phyloP scores from a whole-genome alignment of 2,797 vertebrate species.

The Nothura maculosa region DNA sequence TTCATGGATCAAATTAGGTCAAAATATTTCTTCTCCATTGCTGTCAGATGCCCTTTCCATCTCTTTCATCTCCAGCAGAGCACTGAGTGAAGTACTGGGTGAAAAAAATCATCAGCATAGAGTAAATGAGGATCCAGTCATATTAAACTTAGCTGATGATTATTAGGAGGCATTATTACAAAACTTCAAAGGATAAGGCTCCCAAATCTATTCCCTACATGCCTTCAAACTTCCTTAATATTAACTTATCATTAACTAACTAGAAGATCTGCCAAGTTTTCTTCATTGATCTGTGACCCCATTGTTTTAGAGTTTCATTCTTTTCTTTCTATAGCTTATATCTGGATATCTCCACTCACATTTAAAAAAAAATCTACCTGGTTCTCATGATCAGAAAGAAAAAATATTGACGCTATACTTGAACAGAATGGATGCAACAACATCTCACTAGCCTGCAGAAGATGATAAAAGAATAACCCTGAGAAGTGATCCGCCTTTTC shows the following conservation, averaged over 20 bases:
- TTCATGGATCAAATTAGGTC: background rate
- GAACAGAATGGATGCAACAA: background rate
- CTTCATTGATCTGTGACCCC: background rate
- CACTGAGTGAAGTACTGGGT: background rate
- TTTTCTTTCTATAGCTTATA: background rate
- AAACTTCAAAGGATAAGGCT: background rate
- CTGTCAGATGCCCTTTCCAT: background rate
- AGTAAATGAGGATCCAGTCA: background rate
- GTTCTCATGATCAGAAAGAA: background rate
- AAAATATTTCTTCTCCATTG: background rate
- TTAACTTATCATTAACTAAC: background rate
- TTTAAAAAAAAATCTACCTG: background rate
- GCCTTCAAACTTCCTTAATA: fast-evolving
- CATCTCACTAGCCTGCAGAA: background rate
- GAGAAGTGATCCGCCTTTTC: background rate
- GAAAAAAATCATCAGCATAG: background rate
- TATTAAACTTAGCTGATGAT: background rate
- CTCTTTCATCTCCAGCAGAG: background rate
- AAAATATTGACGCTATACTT: background rate
- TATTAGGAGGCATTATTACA: background rate
- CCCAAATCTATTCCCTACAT: background rate
- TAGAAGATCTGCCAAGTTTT: background rate
- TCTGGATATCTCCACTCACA: background rate
- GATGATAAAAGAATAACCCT: background rate
- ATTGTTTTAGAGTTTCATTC: background rate